Evolutionary conservation across 2,797 vertebrate genomes (phyloP), one percentile per base, ranked within the genome.

Genomic region (Sebastes glaucus): DNA sequence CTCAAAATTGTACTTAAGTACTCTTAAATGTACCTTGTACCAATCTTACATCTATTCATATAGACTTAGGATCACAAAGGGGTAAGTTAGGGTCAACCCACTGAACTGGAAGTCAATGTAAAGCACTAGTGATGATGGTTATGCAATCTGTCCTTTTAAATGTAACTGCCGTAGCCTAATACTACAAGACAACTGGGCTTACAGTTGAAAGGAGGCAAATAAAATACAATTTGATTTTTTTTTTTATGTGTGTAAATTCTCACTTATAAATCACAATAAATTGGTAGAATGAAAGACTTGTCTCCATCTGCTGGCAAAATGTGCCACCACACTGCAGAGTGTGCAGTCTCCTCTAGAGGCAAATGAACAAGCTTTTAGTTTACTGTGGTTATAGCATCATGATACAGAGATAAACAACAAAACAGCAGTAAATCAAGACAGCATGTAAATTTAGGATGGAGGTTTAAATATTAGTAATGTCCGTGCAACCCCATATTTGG

Each of bases 281-380:
- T 27, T 42, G 11, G 11, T 49, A n/a, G 66, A 74, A 70, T n/a
- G 4, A 6, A 55, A 6, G 11, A 16, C 23, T 62, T 90, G 87
- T 83, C 85, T 83, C 90, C 90, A 83, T 84, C 91, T 93, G 63
- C 79, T 90, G 91, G 87, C 9, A 10, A 69, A 70, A 67, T 4
- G 33, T 61, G 23, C 7, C 57, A 25, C 11, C 35, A 66, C 74
- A 69, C 56, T 52, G 8, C 5, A 38, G 38, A 49, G 18, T 4
- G 22, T 25, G 18, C 14, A 16, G 1, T n/a, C 35, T 30, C 27
- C 6, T 27, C 6, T 61, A 5, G 2, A 28, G 4, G 42, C 13
- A 64, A 14, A 2, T 33, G 6, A 52, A 55, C 2, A 18, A 70
- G 32, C n/a, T 65, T 65, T 74, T 55, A 11, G 13, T 66, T 23